Conservation (phyloP, 2,113 vertebrate species). For the Alethe diademata region DNA sequence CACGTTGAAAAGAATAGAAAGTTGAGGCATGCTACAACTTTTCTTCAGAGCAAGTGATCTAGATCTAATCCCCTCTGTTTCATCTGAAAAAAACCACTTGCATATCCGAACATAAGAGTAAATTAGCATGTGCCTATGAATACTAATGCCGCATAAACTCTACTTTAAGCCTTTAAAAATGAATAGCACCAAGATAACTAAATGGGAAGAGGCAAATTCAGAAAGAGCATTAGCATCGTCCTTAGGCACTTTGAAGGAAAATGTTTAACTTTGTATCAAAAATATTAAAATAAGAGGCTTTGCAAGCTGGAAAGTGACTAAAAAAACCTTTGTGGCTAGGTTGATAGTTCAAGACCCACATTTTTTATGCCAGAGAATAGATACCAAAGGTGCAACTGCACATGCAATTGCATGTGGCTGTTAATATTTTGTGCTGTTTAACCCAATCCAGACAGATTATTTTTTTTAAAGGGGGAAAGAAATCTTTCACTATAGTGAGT, state of each 20-base stretch:
- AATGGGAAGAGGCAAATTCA: slow-evolving; percentile 30
- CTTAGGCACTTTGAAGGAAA: background rate
- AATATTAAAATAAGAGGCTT: background rate
- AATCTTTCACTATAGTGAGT: background rate
- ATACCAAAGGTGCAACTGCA: background rate
- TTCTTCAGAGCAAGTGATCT: slow-evolving; percentile 51
- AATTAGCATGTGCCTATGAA: slow-evolving; percentile 62
- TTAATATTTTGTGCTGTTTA: background rate
- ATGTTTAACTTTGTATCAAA: background rate
- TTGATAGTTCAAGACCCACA: background rate
- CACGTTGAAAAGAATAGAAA: background rate
- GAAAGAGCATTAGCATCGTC: background rate
- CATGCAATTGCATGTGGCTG: background rate
- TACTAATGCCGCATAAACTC: slow-evolving; percentile 44
- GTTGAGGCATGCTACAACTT: slow-evolving; percentile 6
- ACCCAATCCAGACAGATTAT: background rate
- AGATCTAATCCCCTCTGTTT: slow-evolving; percentile 55
- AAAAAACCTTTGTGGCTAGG: background rate
- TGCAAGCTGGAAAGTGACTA: background rate
- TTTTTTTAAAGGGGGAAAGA: background rate
- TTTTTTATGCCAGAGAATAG: background rate
- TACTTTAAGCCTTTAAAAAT: slow-evolving; percentile 48
- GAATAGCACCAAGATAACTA: slow-evolving; percentile 21
- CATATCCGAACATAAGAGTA: background rate
- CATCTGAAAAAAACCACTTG: slow-evolving; percentile 30